A percentile compares a stretch with the other conserved stretches of the same genome.
Conservation (phyloP, 1,140 invertebrate genomes). For the Liolophura sinensis region DNA sequence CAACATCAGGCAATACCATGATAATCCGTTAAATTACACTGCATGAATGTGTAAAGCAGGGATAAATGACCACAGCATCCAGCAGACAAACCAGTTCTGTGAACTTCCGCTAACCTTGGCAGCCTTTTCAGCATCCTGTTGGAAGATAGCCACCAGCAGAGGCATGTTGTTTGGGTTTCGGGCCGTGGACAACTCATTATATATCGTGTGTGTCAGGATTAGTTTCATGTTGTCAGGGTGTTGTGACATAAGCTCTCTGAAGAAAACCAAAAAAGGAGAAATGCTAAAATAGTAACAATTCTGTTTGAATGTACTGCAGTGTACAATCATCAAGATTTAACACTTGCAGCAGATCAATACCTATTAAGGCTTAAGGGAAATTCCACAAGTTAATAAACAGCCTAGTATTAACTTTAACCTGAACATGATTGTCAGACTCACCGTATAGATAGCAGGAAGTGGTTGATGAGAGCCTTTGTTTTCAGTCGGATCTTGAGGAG, state of each 20-base stretch:
- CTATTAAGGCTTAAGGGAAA: background rate
- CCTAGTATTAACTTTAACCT: no score
- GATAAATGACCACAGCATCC: no score
- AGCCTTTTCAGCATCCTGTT: constrained; percentile 63
- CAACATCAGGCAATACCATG: no score
- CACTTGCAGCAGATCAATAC: no score
- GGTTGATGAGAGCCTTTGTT: constrained; percentile 87
- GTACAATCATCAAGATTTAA: no score
- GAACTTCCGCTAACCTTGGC: constrained; percentile 50
- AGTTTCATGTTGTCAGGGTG: constrained; percentile 82
- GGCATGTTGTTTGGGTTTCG: constrained; percentile 94
- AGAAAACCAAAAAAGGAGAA: constrained; percentile 20
- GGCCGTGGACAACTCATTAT: constrained; percentile 87
- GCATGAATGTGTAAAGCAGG: no score
- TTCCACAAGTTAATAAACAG: background rate
- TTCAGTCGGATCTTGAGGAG: constrained; percentile 90
- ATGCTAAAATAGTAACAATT: constrained; percentile 4
- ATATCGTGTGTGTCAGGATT: constrained; percentile 90
- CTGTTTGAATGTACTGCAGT: no score
- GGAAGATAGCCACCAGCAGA: constrained; percentile 83
- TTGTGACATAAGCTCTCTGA: constrained; percentile 74
- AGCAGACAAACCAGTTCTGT: no score
- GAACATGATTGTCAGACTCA: constrained; percentile 57
- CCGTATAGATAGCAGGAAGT: constrained; percentile 84
- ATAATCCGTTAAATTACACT: no score